These are phyloP conservation scores for Eupithecia vulgata DNA, from an alignment of 2,888 invertebrate species.

Conservation along the genomic window DNA sequence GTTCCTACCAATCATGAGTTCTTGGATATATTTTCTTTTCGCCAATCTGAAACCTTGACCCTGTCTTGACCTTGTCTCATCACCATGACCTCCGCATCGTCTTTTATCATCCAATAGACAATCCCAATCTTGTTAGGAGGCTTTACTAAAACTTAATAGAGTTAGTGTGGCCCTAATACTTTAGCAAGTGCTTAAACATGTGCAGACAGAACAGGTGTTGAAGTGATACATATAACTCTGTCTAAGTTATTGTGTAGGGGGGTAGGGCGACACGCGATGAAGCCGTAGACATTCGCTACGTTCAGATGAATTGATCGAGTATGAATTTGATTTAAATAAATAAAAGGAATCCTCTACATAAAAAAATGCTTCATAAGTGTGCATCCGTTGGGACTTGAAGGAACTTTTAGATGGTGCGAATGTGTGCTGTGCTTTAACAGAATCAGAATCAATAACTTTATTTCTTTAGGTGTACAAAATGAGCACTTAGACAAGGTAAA, in stretches of 20 bases:
- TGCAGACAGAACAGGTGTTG: constrained; percentile 16
- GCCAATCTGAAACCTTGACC: background rate
- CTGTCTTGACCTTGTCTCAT: background rate
- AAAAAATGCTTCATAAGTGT: too few relatives aligned
- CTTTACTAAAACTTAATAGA: constrained; percentile 1
- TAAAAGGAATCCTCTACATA: too few relatives aligned
- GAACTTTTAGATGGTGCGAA: too few relatives aligned
- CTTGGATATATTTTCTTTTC: background rate
- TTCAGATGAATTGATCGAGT: background rate
- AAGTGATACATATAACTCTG: constrained; percentile 24
- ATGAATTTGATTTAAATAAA: background rate
- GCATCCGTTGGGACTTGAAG: too few relatives aligned
- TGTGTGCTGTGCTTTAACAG: too few relatives aligned
- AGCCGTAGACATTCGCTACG: constrained; percentile 45
- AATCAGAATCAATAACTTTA: too few relatives aligned
- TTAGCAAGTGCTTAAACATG: constrained; percentile 17
- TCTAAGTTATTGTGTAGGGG: constrained; percentile 44
- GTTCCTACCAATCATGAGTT: background rate
- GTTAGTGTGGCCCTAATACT: background rate
- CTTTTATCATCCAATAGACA: background rate
- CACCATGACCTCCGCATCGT: background rate
- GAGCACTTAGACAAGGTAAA: too few relatives aligned
- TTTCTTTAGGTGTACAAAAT: too few relatives aligned
- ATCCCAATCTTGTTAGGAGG: background rate
- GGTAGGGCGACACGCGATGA: constrained; percentile 45